Evolutionary conservation across 2,888 invertebrate genomes (phyloP).

Genomic region (Perdita meconis): DNA sequence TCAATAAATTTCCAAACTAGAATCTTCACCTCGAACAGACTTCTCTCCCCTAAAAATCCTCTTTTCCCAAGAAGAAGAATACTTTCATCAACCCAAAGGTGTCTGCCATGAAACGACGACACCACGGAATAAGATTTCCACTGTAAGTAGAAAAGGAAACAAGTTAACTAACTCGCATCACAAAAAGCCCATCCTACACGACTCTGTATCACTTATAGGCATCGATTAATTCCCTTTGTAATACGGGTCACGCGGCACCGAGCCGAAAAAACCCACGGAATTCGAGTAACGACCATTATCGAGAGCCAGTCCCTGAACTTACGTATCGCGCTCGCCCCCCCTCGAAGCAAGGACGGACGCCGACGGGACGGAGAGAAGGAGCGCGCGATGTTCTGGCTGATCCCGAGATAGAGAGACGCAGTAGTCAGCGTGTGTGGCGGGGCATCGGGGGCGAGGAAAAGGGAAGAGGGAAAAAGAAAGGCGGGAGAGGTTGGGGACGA

Average conservation of each 20-base stretch:
- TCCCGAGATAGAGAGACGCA: constrained; percentile 52
- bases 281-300: constrained; percentile 58
- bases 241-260: constrained; percentile 5
- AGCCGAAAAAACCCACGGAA: constrained; percentile 15
- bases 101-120: too few species aligned
- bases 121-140: too few species aligned
- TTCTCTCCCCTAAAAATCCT: too few species aligned
- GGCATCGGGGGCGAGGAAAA: too few species aligned
- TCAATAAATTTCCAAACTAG: too few species aligned
- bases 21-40: too few species aligned
- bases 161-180: too few species aligned
- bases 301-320: constrained; percentile 43
- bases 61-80: too few species aligned
- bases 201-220: constrained; percentile 2
- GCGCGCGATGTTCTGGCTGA: constrained; percentile 50
- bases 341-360: constrained; percentile 39
- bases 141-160: too few species aligned
- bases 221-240: constrained; percentile 23
- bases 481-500: constrained; percentile 53
- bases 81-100: too few species aligned
- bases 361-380: constrained; percentile 47
- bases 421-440: constrained; percentile 48
- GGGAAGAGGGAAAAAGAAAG: constrained; percentile 46
- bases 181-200: too few species aligned
- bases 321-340: constrained; percentile 48